Base-by-base conservation (phyloP, 2,888 invertebrate genomes). In the Macrophya annulata region DNA sequence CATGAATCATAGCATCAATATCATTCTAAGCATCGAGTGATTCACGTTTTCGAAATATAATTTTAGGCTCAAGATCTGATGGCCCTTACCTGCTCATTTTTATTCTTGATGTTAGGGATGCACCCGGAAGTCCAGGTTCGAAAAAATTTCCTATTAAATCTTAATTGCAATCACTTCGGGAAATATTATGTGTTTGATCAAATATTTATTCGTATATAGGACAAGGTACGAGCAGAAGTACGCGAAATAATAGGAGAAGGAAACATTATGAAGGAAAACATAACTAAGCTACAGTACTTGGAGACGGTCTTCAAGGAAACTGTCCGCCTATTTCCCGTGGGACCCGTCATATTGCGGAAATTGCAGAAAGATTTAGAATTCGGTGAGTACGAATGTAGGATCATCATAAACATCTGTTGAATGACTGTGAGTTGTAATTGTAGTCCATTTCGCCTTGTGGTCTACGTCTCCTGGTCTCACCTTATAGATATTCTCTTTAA, bases 61-160 rank as follows among this genome's bases (percentile, higher is more conserved):
- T 83, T 81, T 59, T 82, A 88, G 88, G 77, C 87, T 0, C 86
- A 88, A 55, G 89, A 89, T 62, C 88, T 88, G 17, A 87, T 87
- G 37, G 86, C 85, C 10, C 84, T 86, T 4, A 68, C 87, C 12
- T 86, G 86, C 76, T 84, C 86, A 15, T 87, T 88, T n/a, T 45
- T 82, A 10, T 37, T 88, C 10, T 40, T 88, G 31, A 86, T 88
- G 87, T 17, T 89, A 51, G 88, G 87, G 3, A 87, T 88, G 86
- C 84, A 86, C 51, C 74, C 77, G 9, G 86, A 87, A 0, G 51
- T 87, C 15, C 87, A 87, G 65, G 84, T 84, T n/a, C 40, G 40
- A 15, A 62, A 40, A 10, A n/a, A 72, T 43, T 5, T 37, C 10
- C 8, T 43, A 17, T 45, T 6, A 9, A 40, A 72, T 0, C n/a